Base-by-base conservation (phyloP, 1,140 invertebrate genomes). In the Drosophila suzukii region DNA sequence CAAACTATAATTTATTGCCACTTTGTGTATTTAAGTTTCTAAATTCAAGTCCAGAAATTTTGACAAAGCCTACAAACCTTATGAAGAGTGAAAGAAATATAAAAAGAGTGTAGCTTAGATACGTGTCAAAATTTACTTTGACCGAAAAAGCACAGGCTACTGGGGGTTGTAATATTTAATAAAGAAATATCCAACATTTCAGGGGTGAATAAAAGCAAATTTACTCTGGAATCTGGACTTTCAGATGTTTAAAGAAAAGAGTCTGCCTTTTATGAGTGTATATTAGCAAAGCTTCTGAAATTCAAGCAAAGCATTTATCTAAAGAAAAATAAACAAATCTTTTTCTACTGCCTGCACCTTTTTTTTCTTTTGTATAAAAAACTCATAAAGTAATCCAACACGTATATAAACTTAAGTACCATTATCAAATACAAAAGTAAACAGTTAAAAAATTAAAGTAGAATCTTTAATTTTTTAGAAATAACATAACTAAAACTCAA, bases 21-120 rank as follows among this genome's bases (percentile, higher is more conserved):
- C 49, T 71, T 38, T 54, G 49, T 15, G 49, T 50, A 60, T 85
- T 75, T 67, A 72, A 51, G 30, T 59, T 32, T 80, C 51, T 62
- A 74, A 51, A 51, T 34, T 51, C n/a, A 66, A 75, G 51, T 73
- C 80, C 55, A 82, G 58, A 79, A 88, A 88, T 88, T 88, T 88
- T 89, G 83, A 89, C 67, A 76, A 83, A 76, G 24, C 55, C 30
- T 73, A 78, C 76, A 70, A 89, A 89, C 73, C 67, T 77, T 72
- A 57, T 63, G 68, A 75, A 70, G 53, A 56, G 49, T 67, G 61
- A 73, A 71, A 34, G 27, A 51, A 65, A 78, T 78, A 72, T 80
- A 80, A 85, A 51, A 51, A 34, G 4, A 8, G 41, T 15, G 6
- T 12, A 10, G 32, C 49, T 51, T 34, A 2, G n/a, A 51, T 51